A percentile compares a stretch with the other conserved stretches of the same genome.
Conservation (phyloP, 1,140 invertebrate species). For the Watersipora subatra region DNA sequence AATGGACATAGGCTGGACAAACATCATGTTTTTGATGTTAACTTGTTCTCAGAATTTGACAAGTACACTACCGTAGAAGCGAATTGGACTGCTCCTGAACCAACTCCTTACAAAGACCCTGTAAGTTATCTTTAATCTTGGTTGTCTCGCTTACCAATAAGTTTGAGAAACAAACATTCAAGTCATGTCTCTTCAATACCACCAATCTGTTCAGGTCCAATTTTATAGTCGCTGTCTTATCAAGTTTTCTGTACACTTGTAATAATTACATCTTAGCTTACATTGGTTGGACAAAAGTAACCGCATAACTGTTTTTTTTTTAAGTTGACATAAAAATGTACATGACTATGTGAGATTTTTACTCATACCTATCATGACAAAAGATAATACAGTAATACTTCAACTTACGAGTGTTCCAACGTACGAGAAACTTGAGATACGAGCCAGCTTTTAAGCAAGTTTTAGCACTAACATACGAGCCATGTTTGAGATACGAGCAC, state of each 20-base stretch:
- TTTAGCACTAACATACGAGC: too few species aligned
- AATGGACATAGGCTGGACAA: slow-evolving; percentile 95
- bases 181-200: background rate
- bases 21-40: slow-evolving; percentile 83
- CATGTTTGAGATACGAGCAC: too few species aligned
- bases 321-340: too few species aligned
- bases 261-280: background rate
- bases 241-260: background rate
- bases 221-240: background rate
- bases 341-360: too few species aligned
- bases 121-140: slow-evolving; percentile 24
- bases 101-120: slow-evolving; percentile 62
- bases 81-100: slow-evolving; percentile 75
- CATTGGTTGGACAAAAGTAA: background rate
- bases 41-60: slow-evolving; percentile 89
- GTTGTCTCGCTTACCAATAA: background rate
- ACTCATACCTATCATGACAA: too few species aligned
- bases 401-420: too few species aligned
- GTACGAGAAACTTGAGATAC: too few species aligned
- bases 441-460: too few species aligned
- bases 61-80: slow-evolving; percentile 82
- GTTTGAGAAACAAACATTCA: background rate
- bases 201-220: background rate
- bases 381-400: too few species aligned
- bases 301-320: background rate